Evolutionary conservation across 64 coral and sea anemone genomes (phyloP).

Genomic region (Actinia equina): DNA sequence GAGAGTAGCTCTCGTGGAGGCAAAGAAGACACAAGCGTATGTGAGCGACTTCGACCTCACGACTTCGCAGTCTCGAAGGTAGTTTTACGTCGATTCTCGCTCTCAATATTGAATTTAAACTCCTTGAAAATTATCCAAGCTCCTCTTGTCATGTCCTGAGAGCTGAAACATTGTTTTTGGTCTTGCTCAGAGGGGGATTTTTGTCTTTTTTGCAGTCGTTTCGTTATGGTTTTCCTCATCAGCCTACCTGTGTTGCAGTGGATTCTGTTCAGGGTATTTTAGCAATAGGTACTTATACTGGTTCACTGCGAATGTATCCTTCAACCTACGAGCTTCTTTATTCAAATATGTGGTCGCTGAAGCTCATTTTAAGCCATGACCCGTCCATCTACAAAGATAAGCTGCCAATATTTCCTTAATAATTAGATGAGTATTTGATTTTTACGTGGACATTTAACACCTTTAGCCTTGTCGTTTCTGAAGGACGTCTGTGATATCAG

Average conservation of each 20-base stretch:
- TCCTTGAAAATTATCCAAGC: neutral
- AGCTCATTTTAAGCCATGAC: neutral
- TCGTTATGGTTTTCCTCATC: constrained; percentile 92
- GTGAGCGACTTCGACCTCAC: constrained; percentile 71
- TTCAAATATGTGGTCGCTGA: neutral
- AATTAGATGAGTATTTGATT: neutral
- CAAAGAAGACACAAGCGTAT: constrained; percentile 65
- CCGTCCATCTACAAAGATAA: neutral
- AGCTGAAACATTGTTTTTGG: neutral
- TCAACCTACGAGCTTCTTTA: neutral
- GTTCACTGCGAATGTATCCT: constrained; percentile 95
- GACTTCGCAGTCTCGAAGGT: constrained; percentile 93
- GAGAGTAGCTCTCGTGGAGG: neutral
- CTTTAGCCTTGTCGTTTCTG: neutral
- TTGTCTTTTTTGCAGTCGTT: constrained; percentile 58
- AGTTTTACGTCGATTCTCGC: neutral
- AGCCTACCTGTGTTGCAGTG: constrained; percentile 87
- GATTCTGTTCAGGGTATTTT: constrained; percentile 89
- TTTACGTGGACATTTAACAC: neutral
- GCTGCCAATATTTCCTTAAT: neutral
- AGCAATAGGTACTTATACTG: constrained; percentile 73
- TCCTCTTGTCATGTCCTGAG: neutral
- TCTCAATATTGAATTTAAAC: neutral
- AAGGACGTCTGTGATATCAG: neutral
- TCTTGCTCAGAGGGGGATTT: constrained; percentile 2